phyloP scores from a whole-genome alignment of 2,797 vertebrate genomes.

The Fratercula arctica region DNA sequence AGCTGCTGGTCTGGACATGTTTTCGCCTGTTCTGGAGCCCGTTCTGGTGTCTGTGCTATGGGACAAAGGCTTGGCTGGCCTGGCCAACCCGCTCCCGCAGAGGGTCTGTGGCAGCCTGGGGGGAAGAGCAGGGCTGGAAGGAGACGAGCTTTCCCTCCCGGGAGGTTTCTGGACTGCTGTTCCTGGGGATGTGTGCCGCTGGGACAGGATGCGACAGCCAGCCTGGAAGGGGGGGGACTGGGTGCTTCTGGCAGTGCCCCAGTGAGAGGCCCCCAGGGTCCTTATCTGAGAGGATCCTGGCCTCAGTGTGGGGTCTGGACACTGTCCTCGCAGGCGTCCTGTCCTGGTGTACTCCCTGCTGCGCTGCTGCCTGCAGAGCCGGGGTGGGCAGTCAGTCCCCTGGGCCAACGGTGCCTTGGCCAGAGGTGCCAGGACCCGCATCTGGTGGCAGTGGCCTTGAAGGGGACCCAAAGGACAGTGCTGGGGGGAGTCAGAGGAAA shows the following conservation, averaged over 20 bases:
- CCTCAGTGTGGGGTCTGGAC: background rate
- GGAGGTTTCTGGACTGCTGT: background rate
- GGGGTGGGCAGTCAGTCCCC: fast-evolving
- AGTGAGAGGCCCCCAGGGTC: constrained; percentile 5
- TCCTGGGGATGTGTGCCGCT: background rate
- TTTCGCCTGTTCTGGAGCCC: background rate
- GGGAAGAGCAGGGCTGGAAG: background rate
- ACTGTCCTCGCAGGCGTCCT: background rate
- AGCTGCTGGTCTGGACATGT: background rate
- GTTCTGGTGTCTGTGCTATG: fast-evolving
- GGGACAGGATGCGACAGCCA: background rate
- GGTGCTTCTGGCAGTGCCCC: background rate
- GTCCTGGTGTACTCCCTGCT: background rate
- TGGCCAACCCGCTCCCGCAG: fast-evolving
- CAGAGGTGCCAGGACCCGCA: background rate
- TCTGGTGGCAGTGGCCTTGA: background rate
- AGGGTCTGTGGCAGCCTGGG: fast-evolving
- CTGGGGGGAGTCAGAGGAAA: background rate
- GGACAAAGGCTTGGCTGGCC: background rate
- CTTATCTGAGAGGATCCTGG: constrained; percentile 14
- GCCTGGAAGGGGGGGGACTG: background rate
- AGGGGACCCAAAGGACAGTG: background rate
- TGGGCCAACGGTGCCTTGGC: fast-evolving
- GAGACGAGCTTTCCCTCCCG: background rate
- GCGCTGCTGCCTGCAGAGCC: fast-evolving